Evolutionary conservation across 53 echinoderm and acorn worm genomes (phyloP).

Genomic region (Zoroaster sp.): DNA sequence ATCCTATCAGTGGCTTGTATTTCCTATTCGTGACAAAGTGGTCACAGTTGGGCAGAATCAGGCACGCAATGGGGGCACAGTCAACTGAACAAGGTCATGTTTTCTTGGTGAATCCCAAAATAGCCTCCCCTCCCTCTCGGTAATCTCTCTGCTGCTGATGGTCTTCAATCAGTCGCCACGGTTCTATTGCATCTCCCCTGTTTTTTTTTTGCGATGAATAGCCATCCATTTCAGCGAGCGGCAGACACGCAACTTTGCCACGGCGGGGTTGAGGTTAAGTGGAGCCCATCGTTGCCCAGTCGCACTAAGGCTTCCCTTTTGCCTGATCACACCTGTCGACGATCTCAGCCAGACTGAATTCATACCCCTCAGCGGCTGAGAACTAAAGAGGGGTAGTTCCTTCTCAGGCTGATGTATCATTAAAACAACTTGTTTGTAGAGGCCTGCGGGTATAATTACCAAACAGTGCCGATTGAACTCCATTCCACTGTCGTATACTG

Average conservation of each 20-base stretch:
- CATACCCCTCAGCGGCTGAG: neutral
- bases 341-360: neutral
- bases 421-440: too few relatives aligned
- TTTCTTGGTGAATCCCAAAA: neutral
- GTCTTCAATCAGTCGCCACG: neutral
- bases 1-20: neutral
- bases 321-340: neutral
- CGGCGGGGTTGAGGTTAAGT: neutral
- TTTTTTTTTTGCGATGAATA: neutral
- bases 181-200: neutral
- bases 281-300: too few relatives aligned
- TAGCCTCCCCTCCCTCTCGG: neutral
- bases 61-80: neutral
- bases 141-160: neutral
- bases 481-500: too few relatives aligned
- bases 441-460: too few relatives aligned
- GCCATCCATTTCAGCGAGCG: neutral
- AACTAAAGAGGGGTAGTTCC: neutral
- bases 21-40: constrained; percentile 32
- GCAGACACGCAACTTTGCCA: too few relatives aligned
- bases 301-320: neutral
- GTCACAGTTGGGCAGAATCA: neutral
- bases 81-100: neutral
- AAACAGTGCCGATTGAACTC: too few relatives aligned
- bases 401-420: too few relatives aligned